Evolutionary conservation across 1,140 invertebrate species (phyloP).

Genomic region (Euwallacea fornicatus): DNA sequence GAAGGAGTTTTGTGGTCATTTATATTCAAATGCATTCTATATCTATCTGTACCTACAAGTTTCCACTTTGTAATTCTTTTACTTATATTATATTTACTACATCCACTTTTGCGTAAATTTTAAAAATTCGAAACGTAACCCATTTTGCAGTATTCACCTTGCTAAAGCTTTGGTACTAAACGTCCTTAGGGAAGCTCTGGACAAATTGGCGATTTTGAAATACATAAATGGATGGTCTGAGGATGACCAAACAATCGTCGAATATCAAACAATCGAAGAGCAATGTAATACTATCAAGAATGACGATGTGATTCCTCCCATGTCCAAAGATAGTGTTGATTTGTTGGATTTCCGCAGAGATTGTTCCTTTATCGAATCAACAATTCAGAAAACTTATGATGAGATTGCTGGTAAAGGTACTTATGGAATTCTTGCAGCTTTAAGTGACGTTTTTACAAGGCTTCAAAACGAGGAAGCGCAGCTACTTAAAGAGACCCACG

Average conservation of each 20-base stretch:
- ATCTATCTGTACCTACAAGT: too few species aligned
- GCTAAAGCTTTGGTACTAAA: constrained; percentile 9
- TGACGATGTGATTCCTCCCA: constrained; percentile 9
- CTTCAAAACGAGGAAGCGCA: constrained; percentile 26
- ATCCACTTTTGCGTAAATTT: too few species aligned
- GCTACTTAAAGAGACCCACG: constrained; percentile 16
- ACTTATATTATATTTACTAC: too few species aligned
- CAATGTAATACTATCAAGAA: constrained; percentile 15
- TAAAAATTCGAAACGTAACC: too few species aligned
- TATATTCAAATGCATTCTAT: too few species aligned
- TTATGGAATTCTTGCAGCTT: constrained; percentile 21
- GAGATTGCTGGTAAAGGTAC: constrained; percentile 27
- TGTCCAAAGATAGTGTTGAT: constrained; percentile 20
- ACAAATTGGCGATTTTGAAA: constrained; percentile 33
- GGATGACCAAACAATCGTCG: constrained; percentile 17
- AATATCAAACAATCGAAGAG: constrained; percentile 33
- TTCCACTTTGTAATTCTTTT: too few species aligned
- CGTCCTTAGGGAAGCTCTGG: constrained; percentile 32
- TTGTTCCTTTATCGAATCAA: constrained; percentile 31
- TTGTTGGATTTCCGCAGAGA: constrained; percentile 29
- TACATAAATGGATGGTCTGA: constrained; percentile 27
- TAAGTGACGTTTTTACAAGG: constrained; percentile 22
- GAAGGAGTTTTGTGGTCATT: too few species aligned
- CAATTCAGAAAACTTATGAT: constrained; percentile 24
- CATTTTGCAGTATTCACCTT: background rate